Evolutionary conservation across 2,888 invertebrate genomes (phyloP).

Genomic region (Sminthurinus aureus): DNA sequence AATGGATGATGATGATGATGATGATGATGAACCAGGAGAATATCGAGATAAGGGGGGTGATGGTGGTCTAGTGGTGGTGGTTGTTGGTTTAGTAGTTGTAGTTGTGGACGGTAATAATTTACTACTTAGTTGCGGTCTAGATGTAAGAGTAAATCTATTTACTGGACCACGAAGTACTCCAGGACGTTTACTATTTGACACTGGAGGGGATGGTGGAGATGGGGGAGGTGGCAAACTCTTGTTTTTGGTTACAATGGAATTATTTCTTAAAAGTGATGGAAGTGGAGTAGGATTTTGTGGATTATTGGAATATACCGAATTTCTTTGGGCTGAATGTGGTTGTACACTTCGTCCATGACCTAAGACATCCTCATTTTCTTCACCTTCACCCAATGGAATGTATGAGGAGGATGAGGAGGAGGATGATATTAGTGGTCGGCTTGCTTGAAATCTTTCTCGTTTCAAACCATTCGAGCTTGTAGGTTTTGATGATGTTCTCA

Average conservation of each 20-base stretch:
- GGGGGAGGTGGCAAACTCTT: slow-evolving; percentile 30
- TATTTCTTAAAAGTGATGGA: slow-evolving; percentile 36
- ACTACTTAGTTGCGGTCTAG: slow-evolving; percentile 23
- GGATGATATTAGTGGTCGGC: slow-evolving; percentile 1
- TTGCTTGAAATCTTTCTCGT: neutral
- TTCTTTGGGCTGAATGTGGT: slow-evolving; percentile 31
- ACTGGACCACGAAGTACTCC: slow-evolving; percentile 40
- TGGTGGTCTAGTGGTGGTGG: neutral
- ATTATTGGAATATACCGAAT: slow-evolving; percentile 39
- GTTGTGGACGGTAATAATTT: neutral
- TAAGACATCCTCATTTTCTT: slow-evolving; percentile 50
- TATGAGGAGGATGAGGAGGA: slow-evolving; percentile 46
- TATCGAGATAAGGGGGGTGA: neutral
- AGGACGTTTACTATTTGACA: slow-evolving; percentile 40
- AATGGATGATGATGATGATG: neutral
- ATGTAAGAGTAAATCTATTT: slow-evolving; percentile 36
- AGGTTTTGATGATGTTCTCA: neutral
- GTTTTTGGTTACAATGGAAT: slow-evolving; percentile 20
- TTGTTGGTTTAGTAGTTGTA: neutral
- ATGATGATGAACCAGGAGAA: neutral
- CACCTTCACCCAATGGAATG: slow-evolving; percentile 53
- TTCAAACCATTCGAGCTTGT: neutral
- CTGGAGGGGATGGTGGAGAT: slow-evolving; percentile 33
- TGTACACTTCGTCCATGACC: slow-evolving; percentile 52
- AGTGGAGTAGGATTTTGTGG: slow-evolving; percentile 44